A percentile compares a stretch with the other conserved stretches of the same genome.
Conservation (phyloP, 1,140 invertebrate genomes). For the Cotesia typhae region DNA sequence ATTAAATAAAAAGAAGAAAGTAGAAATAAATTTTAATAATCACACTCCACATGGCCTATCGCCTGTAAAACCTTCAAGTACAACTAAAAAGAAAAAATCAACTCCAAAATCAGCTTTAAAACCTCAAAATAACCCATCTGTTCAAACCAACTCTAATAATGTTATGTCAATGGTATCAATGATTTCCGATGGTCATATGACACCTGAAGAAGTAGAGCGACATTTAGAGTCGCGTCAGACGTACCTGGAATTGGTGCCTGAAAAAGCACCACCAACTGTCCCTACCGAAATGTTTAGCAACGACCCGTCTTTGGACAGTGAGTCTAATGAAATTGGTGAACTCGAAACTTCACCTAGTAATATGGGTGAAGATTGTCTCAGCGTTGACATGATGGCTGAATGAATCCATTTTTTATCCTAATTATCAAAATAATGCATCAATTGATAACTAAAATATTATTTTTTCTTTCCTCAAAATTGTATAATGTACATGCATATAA, state of each 20-base stretch:
- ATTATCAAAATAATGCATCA: slow-evolving; percentile 38
- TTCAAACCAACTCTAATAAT: slow-evolving; percentile 54
- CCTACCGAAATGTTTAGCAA: slow-evolving; percentile 94
- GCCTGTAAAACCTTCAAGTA: slow-evolving; percentile 60
- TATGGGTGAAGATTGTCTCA: slow-evolving; percentile 74
- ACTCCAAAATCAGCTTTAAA: slow-evolving; percentile 57
- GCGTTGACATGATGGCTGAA: slow-evolving; percentile 70
- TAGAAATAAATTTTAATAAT: slow-evolving; percentile 57
- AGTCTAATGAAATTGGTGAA: slow-evolving; percentile 80
- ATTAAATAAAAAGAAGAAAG: slow-evolving; percentile 64
- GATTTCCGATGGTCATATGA: slow-evolving; percentile 84
- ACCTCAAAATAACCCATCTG: slow-evolving; percentile 47
- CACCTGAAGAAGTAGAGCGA: slow-evolving; percentile 88
- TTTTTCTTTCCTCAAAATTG: slow-evolving; percentile 18
- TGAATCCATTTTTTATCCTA: slow-evolving; percentile 37
- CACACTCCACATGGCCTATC: slow-evolving; percentile 55
- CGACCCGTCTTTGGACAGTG: slow-evolving; percentile 84
- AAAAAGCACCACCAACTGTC: slow-evolving; percentile 86
- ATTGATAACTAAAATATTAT: slow-evolving; percentile 13
- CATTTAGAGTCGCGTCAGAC: slow-evolving; percentile 87
- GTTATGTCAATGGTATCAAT: slow-evolving; percentile 57
- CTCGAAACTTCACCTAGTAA: slow-evolving; percentile 81
- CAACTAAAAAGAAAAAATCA: slow-evolving; percentile 65
- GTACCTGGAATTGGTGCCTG: slow-evolving; percentile 82
- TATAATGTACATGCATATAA: slow-evolving; percentile 28